Percentiles rank a stretch among this genome's conserved stretches.
phyloP scores from a whole-genome alignment of 2,888 invertebrate genomes.

The Sphinx pinastri region DNA sequence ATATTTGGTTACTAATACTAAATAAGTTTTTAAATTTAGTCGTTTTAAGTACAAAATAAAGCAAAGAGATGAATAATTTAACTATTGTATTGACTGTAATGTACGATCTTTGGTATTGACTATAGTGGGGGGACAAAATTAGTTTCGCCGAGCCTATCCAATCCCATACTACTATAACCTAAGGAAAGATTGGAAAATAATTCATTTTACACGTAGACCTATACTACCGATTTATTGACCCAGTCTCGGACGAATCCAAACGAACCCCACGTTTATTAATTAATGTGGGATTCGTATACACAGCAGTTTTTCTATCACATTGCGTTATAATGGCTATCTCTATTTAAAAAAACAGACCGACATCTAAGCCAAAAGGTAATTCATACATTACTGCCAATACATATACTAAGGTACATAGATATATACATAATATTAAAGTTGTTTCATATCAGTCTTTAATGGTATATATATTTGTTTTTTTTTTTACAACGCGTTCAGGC shows the following conservation, averaged over 20 bases:
- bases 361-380: not conserved
- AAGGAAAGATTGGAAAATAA: too few relatives aligned
- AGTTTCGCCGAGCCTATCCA: too few relatives aligned
- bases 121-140: too few relatives aligned
- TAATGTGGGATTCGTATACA: too few relatives aligned
- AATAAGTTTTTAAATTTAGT: slow-evolving; percentile 26
- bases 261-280: too few relatives aligned
- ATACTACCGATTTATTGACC: too few relatives aligned
- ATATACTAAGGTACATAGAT: slow-evolving; percentile 28
- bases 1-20: slow-evolving; percentile 23
- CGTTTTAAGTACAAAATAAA: slow-evolving; percentile 27
- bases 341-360: too few relatives aligned
- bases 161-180: not conserved
- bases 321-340: too few relatives aligned
- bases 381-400: slow-evolving; percentile 26
- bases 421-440: slow-evolving; percentile 37
- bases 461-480: slow-evolving; percentile 33
- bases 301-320: too few relatives aligned
- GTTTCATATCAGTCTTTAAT: slow-evolving; percentile 50
- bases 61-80: slow-evolving; percentile 37
- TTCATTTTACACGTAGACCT: too few relatives aligned
- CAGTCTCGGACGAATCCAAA: too few relatives aligned
- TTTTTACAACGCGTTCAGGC: not conserved
- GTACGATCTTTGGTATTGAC: not conserved
- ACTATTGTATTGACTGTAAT: slow-evolving; percentile 27